These are phyloP conservation scores for Entomobrya multifasciata DNA, from an alignment of 2,888 invertebrate genomes.

Conservation along the genomic window DNA sequence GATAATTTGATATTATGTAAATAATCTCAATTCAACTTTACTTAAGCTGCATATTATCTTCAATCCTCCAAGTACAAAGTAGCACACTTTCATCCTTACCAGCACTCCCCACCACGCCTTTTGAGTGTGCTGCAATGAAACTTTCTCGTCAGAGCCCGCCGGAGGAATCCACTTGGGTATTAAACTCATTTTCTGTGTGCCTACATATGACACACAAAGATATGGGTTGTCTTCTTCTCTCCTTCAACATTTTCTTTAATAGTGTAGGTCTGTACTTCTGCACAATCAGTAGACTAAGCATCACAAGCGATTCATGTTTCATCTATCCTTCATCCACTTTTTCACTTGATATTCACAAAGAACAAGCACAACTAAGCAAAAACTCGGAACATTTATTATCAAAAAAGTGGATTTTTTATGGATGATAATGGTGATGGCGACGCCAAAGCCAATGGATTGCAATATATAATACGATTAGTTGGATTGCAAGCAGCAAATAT, in stretches of 20 bases:
- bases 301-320: too few relatives aligned
- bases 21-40: neutral
- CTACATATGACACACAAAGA: too few relatives aligned
- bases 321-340: too few relatives aligned
- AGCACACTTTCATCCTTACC: neutral
- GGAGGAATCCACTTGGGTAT: neutral
- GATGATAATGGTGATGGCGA: neutral
- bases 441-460: neutral
- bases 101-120: neutral
- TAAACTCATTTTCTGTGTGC: neutral
- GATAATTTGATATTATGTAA: slow-evolving; percentile 26
- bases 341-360: neutral
- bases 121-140: neutral
- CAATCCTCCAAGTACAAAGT: too few relatives aligned
- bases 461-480: too few relatives aligned
- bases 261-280: too few relatives aligned
- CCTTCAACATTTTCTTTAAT: too few relatives aligned
- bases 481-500: neutral
- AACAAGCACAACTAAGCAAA: neutral
- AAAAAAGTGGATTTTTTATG: slow-evolving; percentile 14
- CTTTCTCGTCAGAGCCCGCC: neutral
- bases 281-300: too few relatives aligned
- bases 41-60: neutral
- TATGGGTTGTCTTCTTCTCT: too few relatives aligned
- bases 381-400: neutral